Conservation (phyloP, 2,888 invertebrate genomes). For the Ophion ellenae region DNA sequence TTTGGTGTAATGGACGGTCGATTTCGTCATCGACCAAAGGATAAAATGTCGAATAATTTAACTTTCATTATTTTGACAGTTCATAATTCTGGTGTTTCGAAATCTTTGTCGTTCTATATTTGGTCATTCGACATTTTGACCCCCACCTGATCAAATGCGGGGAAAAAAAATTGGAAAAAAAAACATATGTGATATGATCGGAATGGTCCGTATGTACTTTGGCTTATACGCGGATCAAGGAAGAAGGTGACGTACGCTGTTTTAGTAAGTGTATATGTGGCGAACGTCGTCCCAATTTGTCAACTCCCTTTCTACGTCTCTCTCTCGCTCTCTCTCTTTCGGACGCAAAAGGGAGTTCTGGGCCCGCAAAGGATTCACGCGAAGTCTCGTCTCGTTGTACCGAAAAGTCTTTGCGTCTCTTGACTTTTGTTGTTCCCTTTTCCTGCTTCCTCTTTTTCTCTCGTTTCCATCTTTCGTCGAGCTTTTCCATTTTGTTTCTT, state of each 20-base stretch:
- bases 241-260: background rate
- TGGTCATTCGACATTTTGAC: too few relatives aligned
- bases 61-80: too few relatives aligned
- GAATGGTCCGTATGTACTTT: too few relatives aligned
- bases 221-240: too few relatives aligned
- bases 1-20: too few relatives aligned
- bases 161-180: too few relatives aligned
- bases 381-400: constrained; percentile 44
- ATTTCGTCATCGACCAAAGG: too few relatives aligned
- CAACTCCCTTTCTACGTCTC: constrained; percentile 43
- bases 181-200: too few relatives aligned
- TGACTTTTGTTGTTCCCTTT: constrained; percentile 49
- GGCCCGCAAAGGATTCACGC: constrained; percentile 21
- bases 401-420: constrained; percentile 68
- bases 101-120: too few relatives aligned
- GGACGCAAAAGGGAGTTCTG: constrained; percentile 1
- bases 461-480: constrained; percentile 9
- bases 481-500: constrained; percentile 32
- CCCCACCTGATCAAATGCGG: too few relatives aligned
- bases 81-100: too few relatives aligned
- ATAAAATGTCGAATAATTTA: too few relatives aligned
- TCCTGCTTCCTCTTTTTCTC: constrained; percentile 29
- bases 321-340: background rate
- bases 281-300: constrained; percentile 61
- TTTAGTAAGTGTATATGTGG: constrained; percentile 8